Base-by-base conservation (phyloP, 2,797 vertebrate genomes). In the Pseudomugil gertrudae region DNA sequence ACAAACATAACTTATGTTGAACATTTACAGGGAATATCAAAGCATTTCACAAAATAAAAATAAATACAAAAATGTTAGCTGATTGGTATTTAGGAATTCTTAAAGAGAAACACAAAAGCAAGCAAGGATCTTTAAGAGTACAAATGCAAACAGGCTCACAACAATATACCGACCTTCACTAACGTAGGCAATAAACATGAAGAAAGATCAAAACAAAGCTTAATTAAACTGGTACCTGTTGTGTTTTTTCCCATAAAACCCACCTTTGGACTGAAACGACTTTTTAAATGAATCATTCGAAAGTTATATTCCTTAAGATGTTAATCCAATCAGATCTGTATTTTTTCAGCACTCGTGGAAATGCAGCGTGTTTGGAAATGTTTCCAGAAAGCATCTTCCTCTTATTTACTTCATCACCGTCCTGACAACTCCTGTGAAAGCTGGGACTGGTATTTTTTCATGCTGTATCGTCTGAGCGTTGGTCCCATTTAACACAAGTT, bases 1-100 rank as follows among this genome's bases (percentile, higher is more conserved):
- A 89, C 80, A 88, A 73, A 93, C 83, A 93, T 93, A 95, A 93
- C 91, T 94, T 94, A 93, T 80, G 81, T 81, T 84, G 61, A 80
- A 91, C 88, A 90, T 87, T 89, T 92, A 92, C 84, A 89, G 69
- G 81, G 77, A 81, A 80, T 86, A 90, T 76, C 81, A 87, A 90
- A 92, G 81, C 52, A 78, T 83, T 83, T 90, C 87, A 93, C 88
- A 84, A 87, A 43, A 81, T 54, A 69, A 86, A 93, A 94, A 94
- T 93, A 95, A 94, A 94, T 94, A 89, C 74, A 83, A 86, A 78
- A 85, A 65, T 72, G 58, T 87, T 79, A 86, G 71, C 61, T 43
- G 83, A 67, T 83, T 92, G 84, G 81, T 75, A 74, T 64, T 79
- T 51, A 74, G 73, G 71, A 78, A 58, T 38, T 71, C 66, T 75